These are phyloP conservation scores for Cololabis saira DNA, from an alignment of 2,113 vertebrate species.

Conservation along the genomic window DNA sequence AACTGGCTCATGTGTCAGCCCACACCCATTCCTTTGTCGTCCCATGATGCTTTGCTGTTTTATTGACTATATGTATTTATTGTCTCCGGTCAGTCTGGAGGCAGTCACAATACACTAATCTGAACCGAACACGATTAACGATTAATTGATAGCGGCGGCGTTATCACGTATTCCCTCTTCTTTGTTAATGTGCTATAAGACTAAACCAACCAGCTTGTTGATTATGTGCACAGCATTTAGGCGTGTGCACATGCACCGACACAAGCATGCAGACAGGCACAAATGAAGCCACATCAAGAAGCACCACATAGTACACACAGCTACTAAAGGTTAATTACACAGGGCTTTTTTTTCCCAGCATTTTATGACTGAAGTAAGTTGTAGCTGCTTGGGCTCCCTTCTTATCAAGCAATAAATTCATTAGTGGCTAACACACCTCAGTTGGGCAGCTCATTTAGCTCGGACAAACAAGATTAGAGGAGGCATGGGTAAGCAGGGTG, in stretches of 20 bases:
- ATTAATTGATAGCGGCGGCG: conserved; percentile 78
- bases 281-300: conserved; percentile 42
- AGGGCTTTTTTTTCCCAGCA: conserved; percentile 40
- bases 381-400: conserved; percentile 50
- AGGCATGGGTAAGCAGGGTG: conserved; percentile 61
- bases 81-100: conserved; percentile 86
- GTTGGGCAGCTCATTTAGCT: conserved; percentile 77
- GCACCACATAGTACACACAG: conserved; percentile 55
- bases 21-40: conserved; percentile 15
- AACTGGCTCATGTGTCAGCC: conserved; percentile 26
- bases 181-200: not conserved
- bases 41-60: conserved; percentile 71
- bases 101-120: conserved; percentile 81
- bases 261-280: conserved; percentile 32
- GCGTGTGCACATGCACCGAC: not conserved
- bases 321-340: conserved; percentile 80
- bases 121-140: conserved; percentile 77
- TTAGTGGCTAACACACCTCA: conserved; percentile 84
- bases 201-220: not conserved
- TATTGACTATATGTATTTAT: conserved; percentile 85
- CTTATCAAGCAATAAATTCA: conserved; percentile 86
- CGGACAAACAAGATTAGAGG: conserved; percentile 84
- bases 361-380: conserved; percentile 78
- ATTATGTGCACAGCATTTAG: not conserved
- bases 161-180: conserved; percentile 58